Base-by-base conservation (phyloP, 2,113 vertebrate genomes). In the Poeciliopsis turrubarensis region DNA sequence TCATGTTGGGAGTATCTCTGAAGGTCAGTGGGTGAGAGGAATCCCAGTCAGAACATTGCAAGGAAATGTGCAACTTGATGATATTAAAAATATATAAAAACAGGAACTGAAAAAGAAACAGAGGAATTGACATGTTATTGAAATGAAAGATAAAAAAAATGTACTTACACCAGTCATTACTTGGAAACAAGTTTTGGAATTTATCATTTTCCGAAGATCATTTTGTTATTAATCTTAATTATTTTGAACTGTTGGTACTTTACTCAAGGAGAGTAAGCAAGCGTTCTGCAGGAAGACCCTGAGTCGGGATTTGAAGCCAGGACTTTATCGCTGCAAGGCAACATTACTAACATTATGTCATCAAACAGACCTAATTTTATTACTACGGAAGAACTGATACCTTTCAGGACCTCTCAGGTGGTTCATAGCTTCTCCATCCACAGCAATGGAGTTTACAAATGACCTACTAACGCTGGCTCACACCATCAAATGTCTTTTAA, bases 91-190 rank as follows among this genome's bases (percentile, higher is more conserved):
- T 63, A 31, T 9, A 31, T 10, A 39, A 41, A 66, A 61, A 6
- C 44, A 31, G 54, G 51, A 75, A 37, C 30, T 69, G 60, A 11
- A 72, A 47, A 2, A 47, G 10, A 70, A 79, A 76, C 19, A 14
- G 14, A 71, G 4, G 47, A n/a, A 31, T 2, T 2, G 34, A 4
- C 34, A 63, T 19, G 30, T 60, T 41, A 11, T 47, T 26, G 14
- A 6, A 54, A 14, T 51, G 11, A 67, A 80, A 14, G 34, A 41
- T 15, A 41, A 4, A 14, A 14, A 39, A 1, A 67, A 54, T 73
- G 32, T 32, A n/a, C n/a, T 32, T 25, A 29, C 15, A 63, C 2
- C 19, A 13, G 27, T 34, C 5, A 62, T 14, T 34, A 61, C 17
- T 14, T 68, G 26, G 30, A 30, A 62, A 44, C 29, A 47, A 26